phyloP scores from a whole-genome alignment of 2,888 invertebrate species.

The Corbicula japonica region DNA sequence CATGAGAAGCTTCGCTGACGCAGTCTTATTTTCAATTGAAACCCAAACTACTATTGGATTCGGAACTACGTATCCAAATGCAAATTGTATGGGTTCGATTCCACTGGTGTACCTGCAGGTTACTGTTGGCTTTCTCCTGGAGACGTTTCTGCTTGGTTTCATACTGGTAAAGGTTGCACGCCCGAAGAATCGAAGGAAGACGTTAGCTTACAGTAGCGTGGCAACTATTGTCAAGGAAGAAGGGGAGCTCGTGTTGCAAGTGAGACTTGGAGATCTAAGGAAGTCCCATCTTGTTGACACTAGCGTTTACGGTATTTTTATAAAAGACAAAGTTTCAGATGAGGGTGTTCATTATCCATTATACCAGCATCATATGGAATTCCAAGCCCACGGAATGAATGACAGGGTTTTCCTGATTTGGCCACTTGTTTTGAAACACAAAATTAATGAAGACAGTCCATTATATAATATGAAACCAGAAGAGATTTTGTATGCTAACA shows the following conservation, averaged over 20 bases:
- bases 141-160: constrained; percentile 91
- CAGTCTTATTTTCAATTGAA: constrained; percentile 97
- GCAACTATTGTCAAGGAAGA: constrained; percentile 92
- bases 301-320: constrained; percentile 96
- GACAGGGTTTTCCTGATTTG: constrained; percentile 98
- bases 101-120: constrained; percentile 96
- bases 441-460: constrained; percentile 95
- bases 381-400: constrained; percentile 96
- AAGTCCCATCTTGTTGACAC: constrained; percentile 90
- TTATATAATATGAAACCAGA: constrained; percentile 95
- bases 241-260: constrained; percentile 83
- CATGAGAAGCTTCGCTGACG: constrained; percentile 95
- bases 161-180: constrained; percentile 97
- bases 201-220: constrained; percentile 95
- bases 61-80: constrained; percentile 94
- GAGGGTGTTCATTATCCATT: constrained; percentile 97
- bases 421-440: constrained; percentile 98
- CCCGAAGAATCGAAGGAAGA: constrained; percentile 97
- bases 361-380: constrained; percentile 96
- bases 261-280: constrained; percentile 86
- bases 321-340: constrained; percentile 93
- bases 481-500: constrained; percentile 93
- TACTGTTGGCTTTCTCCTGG: constrained; percentile 92
- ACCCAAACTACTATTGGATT: constrained; percentile 98
- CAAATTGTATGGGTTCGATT: constrained; percentile 96